Conservation (phyloP, 2,113 vertebrate genomes). For the Urocitellus parryii region DNA sequence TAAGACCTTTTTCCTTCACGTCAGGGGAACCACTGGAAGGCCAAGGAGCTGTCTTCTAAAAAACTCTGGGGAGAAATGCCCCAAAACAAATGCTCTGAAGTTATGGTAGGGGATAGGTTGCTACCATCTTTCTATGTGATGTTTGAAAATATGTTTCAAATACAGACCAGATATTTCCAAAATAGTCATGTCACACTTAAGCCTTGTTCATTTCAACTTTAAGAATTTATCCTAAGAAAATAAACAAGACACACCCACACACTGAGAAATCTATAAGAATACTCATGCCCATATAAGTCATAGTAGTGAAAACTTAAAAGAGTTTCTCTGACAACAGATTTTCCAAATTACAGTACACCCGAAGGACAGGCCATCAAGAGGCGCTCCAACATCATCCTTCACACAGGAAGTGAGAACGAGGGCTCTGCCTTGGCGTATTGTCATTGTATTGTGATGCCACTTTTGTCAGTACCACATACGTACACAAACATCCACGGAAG, state of each 20-base stretch:
- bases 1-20: background rate
- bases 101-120: accelerated
- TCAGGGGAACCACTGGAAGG: background rate
- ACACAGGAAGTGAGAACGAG: accelerated
- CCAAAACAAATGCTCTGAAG: background rate
- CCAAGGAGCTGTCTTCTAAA: background rate
- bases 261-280: background rate
- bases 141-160: background rate
- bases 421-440: accelerated
- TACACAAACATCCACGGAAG: background rate
- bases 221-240: background rate
- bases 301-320: background rate
- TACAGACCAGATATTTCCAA: background rate
- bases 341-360: accelerated
- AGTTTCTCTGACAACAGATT: background rate
- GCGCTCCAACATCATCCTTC: accelerated
- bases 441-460: background rate
- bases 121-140: accelerated
- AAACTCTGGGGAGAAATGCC: background rate
- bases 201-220: background rate
- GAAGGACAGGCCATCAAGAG: accelerated
- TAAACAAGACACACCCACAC: background rate
- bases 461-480: accelerated
- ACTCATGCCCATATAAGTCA: background rate
- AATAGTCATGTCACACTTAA: no score